Base-by-base conservation (phyloP, 2,113 vertebrate species). In the Verasper variegatus region DNA sequence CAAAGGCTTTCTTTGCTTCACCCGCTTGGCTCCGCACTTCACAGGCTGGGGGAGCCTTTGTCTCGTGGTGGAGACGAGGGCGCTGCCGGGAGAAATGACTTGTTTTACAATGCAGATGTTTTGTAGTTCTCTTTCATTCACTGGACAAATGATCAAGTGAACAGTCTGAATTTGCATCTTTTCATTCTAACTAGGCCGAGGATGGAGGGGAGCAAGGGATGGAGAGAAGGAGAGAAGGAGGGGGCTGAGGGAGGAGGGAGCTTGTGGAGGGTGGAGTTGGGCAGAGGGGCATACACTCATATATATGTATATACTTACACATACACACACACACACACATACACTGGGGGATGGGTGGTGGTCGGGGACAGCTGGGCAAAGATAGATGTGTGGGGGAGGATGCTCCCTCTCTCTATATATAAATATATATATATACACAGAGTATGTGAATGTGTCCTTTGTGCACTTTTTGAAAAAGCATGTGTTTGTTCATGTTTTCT, bases 341-440 rank as follows among this genome's bases (percentile, higher is more conserved):
- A 75, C 68, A 68, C 71, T 54, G 78, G 87, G 88, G 87, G 90
- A 80, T 80, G 89, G 87, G 90, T 47, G 42, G 65, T 71, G 47
- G 66, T 20, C 1, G 40, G 69, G 78, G 87, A 87, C 90, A 92
- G 91, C 87, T 91, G 88, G 88, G 80, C 84, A 82, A 68, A 84
- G 87, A 88, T 86, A 76, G 85, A 87, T 86, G 65, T 68, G 82
- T 82, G 72, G 85, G 82, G 89, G 87, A 79, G 75, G 82, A 59
- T 81, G 12, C 14, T 59, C 20, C n/a, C 5, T 52, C 12, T 59
- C 7, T 52, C 5, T 52, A 14, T 52, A 14, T 52, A 6, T 2
- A 4, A 10, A 12, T 51, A 7, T 51, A 12, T 51, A 12, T 51
- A 12, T 51, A 12, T 5, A 12, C 12, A 4, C 4, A 4, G 3